Base-by-base conservation (phyloP, 35 echinoderm and acorn worm genomes). In the Apostichopus californicus region DNA sequence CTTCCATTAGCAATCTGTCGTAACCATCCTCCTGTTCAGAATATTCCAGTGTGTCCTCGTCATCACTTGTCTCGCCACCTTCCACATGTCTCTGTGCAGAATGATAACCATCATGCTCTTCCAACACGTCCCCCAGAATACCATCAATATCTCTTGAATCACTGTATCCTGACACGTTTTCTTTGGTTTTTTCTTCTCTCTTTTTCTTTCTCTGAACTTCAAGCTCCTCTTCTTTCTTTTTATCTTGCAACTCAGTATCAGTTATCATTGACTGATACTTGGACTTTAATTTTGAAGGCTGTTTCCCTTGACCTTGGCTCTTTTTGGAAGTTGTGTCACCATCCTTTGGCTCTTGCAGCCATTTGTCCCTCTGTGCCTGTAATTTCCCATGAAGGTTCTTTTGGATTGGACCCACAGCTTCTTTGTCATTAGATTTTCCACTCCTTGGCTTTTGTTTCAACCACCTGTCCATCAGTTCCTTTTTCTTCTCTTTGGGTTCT, bases 241-340 rank as follows among this genome's bases (percentile, higher is more conserved):
- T 73, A 14, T n/a, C 22, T 7, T 89, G n/a, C 15, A 11, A 55
- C 13, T 46, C 64, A 28, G 86, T 25, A 25, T 89, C 86, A 13
- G 46, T 73, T 5, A 89, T 64, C 86, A 72, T 89, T 72, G 86
- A 66, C 63, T 89, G 60, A 46, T 89, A 89, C 34, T 63, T 89
- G 6, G 86, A 89, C 24, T 89, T 89, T 22, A 89, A 72, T 54
- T 89, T 89, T 8, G 86, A 89, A 28, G 73, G 90, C 63, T 95
- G 87, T 70, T 92, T 80, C 21, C 52, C 86, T 9, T 79, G 81
- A 92, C 52, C 81, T 92, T 95, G 87, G 57, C 56, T 84, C 15
- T 87, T 90, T 57, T 78, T 86, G 46, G 55, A 20, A 9, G 64
- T 22, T 5, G 5, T 5, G 13, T 77, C 73, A 56, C 26, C 90